Evolutionary conservation across 2,888 invertebrate species (phyloP).

Genomic region (Neuroscelio doddi): DNA sequence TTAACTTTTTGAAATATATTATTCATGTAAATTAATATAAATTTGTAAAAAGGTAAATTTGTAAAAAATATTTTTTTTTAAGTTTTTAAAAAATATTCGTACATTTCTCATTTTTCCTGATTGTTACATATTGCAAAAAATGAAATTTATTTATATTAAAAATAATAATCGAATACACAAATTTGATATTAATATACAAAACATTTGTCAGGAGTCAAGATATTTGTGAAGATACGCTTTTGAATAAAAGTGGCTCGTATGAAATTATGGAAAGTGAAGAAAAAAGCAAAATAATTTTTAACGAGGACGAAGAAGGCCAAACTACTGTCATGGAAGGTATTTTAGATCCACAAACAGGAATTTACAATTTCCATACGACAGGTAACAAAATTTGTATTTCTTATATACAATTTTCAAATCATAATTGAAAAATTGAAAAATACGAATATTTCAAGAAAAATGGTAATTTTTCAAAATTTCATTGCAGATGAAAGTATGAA

Average conservation of each 20-base stretch:
- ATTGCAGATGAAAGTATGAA: conserved; percentile 48
- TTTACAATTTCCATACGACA: conserved; percentile 51
- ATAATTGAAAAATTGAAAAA: not conserved
- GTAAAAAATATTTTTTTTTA: too few species aligned
- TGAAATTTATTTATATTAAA: too few species aligned
- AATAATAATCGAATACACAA: too few species aligned
- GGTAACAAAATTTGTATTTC: conserved; percentile 30
- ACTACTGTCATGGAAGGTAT: conserved; percentile 49
- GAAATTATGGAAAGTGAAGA: conserved; percentile 10
- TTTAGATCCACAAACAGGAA: conserved; percentile 52
- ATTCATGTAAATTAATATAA: too few species aligned
- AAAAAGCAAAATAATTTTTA: conserved; percentile 4
- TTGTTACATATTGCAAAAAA: too few species aligned
- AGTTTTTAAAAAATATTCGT: too few species aligned
- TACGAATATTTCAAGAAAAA: too few species aligned
- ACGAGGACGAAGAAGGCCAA: conserved; percentile 33
- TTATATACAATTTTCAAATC: too few species aligned
- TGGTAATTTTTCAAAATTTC: too few species aligned
- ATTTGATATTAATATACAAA: not conserved
- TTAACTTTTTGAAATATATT: too few species aligned
- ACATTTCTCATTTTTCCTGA: too few species aligned
- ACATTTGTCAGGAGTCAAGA: conserved; percentile 1
- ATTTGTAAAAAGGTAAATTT: too few species aligned
- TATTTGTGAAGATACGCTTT: not conserved
- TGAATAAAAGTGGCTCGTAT: not conserved